Percentiles rank a stretch among this genome's conserved stretches.
phyloP scores from a whole-genome alignment of 2,888 invertebrate species.

The Agriopis aurantiaria region DNA sequence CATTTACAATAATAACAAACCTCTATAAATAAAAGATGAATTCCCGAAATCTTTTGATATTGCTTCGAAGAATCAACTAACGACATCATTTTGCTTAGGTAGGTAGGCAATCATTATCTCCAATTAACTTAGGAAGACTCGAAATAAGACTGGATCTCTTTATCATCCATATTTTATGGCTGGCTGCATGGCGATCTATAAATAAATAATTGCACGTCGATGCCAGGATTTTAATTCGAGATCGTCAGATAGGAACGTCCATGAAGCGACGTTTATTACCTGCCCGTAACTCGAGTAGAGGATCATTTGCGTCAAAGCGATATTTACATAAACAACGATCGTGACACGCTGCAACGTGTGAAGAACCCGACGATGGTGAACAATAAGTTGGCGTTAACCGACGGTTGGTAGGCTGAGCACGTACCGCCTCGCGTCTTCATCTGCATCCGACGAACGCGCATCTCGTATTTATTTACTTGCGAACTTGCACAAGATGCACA shows the following conservation, averaged over 20 bases:
- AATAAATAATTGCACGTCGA: slow-evolving; percentile 34
- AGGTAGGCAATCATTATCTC: not conserved
- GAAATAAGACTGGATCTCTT: slow-evolving; percentile 9
- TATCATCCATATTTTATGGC: slow-evolving; percentile 20
- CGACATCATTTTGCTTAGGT: not conserved
- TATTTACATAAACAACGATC: slow-evolving; percentile 65
- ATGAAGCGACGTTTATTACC: slow-evolving; percentile 50
- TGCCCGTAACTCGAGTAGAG: slow-evolving; percentile 50
- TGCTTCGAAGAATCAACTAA: not conserved
- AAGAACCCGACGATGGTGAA: slow-evolving; percentile 43
- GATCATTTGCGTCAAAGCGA: slow-evolving; percentile 58
- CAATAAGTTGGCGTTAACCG: slow-evolving; percentile 61
- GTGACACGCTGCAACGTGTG: slow-evolving; percentile 56
- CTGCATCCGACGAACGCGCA: slow-evolving; percentile 53
- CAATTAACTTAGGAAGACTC: not conserved
- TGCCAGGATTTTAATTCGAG: slow-evolving; percentile 43
- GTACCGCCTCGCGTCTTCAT: slow-evolving; percentile 60
- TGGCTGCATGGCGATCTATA: slow-evolving; percentile 21
- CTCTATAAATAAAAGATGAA: too few species aligned
- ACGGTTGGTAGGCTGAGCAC: slow-evolving; percentile 59
- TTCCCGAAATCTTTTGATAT: too few species aligned
- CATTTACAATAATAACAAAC: too few species aligned
- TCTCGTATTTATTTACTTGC: slow-evolving; percentile 52
- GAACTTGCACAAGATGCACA: slow-evolving; percentile 45
- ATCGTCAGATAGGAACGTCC: slow-evolving; percentile 30